Percentiles rank a stretch among this genome's conserved stretches.
These are phyloP conservation scores for Ptychadena robeensis DNA, from an alignment of 2,797 vertebrate species.

Conservation along the genomic window DNA sequence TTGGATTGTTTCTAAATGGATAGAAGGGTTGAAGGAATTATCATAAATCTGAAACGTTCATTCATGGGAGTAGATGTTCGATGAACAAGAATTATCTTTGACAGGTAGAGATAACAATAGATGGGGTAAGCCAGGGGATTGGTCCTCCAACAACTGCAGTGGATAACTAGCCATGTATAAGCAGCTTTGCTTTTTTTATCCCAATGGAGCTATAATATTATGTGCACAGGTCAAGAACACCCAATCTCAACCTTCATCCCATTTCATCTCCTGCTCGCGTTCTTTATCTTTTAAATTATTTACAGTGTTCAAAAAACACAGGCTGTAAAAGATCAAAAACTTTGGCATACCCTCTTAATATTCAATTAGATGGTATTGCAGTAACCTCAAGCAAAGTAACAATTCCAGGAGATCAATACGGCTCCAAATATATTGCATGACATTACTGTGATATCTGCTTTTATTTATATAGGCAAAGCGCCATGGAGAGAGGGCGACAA, in stretches of 20 bases:
- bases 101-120: background rate
- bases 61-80: no score
- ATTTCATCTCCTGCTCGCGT: conserved; percentile 2
- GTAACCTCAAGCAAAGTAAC: conserved; percentile 48
- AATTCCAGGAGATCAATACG: conserved; percentile 28
- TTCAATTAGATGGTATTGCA: conserved; percentile 46
- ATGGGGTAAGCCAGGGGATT: background rate
- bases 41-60: no score
- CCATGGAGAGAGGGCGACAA: background rate
- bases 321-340: conserved; percentile 21
- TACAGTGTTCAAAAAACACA: conserved; percentile 29
- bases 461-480: conserved; percentile 35
- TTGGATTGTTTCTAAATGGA: no score
- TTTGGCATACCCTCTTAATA: conserved; percentile 33
- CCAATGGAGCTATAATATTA: background rate
- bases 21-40: no score
- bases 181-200: background rate
- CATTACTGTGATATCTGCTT: conserved; percentile 23
- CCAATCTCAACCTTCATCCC: conserved; percentile 3
- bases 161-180: background rate
- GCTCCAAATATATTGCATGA: conserved; percentile 36
- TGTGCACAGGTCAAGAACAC: background rate
- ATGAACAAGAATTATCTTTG: no score
- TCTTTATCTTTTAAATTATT: conserved; percentile 44
- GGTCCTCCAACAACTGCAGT: background rate